Evolutionary conservation across 2,797 vertebrate species (phyloP), one percentile per base, ranked within the genome.

Genomic region (Malurus leucopterus): DNA sequence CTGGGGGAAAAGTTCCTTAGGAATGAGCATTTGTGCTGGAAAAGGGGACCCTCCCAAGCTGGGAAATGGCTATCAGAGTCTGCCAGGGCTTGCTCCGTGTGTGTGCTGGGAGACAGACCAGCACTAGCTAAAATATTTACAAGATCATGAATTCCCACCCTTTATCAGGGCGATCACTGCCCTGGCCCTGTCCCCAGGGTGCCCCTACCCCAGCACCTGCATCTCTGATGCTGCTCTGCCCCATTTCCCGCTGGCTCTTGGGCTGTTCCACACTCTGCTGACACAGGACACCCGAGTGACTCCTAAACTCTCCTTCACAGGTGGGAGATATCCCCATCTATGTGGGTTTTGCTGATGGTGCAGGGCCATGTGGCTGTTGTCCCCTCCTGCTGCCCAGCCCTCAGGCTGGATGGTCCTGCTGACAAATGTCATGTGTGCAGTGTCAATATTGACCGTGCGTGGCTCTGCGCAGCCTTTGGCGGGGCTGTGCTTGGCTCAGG

Each of bases 41-140:
- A 84, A 58, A 84, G 14, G 17, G 29, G 26, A 14, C 1, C 3
- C 18, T 88, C 18, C 67, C 63, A 57, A 7, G 18, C 20, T 84
- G 74, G 34, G 50, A 47, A n/a, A n/a, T n/a, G n/a, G n/a, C n/a
- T n/a, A 9, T 41, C 4, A 4, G 32, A 21, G 8, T 29, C 57
- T 78, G 34, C 13, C 0, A 0, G 36, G 38, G 29, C 61, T 91
- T 47, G 4, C 19, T 32, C 26, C 0, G 0, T 13, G 53, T 47
- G 19, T 50, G 61, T 64, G 57, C 53, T 69, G 75, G 51, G 63
- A 77, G 74, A 41, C 51, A 68, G 71, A 83, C 32, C 29, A 69
- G 12, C 46, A 27, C 19, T 4, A 38, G 76, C 74, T 85, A 74
- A 91, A 87, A 77, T 85, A 80, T 85, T 90, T 87, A 72, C 69